Evolutionary conservation across 2,888 invertebrate species (phyloP), one percentile per base, ranked within the genome.

Genomic region (Sepioteuthis lessoniana): DNA sequence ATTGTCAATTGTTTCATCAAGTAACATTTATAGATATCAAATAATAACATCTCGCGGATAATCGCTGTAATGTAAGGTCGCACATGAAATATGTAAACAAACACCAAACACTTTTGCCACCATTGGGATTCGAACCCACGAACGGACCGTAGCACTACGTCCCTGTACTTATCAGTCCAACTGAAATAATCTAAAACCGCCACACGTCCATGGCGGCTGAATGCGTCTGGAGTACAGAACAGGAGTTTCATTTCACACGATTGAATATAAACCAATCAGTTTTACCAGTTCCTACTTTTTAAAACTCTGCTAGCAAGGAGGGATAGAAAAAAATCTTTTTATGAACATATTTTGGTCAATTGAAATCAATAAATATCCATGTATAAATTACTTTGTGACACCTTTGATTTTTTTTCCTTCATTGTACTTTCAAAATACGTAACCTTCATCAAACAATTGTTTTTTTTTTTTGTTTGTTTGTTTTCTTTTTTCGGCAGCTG

Each of bases 61-160:
- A n/a, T 76, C 76, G 76, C 76, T 76, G n/a, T 76, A 76, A 76
- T 60, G 60, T 60, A 60, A 60, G 60, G 60, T 76, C 35, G 76
- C 76, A 76, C 76, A 76, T 76, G n/a, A 76, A 76, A 76, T 76
- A 76, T 76, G 76, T 76, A 76, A 76, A 76, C n/a, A 76, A 76
- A 76, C 76, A 76, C 76, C n/a, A 35, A 76, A 76, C 76, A 76
- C n/a, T 76, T 76, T 76, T n/a, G 76, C 76, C 76, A 76, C 76
- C 76, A 35, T 76, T 76, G n/a, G 76, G 76, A 4, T 76, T 76
- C n/a, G 76, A 76, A n/a, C n/a, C 76, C 76, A 76, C 76, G 76
- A n/a, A 76, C n/a, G 16, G 16, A 76, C n/a, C 35, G 76, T 76
- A 76, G 76, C 76, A 76, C 76, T 76, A 76, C 35, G 16, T 35